A percentile compares a stretch with the other conserved stretches of the same genome.
Evolutionary conservation across 2,888 invertebrate genomes (phyloP).

Genomic region (Oligia strigilis): DNA sequence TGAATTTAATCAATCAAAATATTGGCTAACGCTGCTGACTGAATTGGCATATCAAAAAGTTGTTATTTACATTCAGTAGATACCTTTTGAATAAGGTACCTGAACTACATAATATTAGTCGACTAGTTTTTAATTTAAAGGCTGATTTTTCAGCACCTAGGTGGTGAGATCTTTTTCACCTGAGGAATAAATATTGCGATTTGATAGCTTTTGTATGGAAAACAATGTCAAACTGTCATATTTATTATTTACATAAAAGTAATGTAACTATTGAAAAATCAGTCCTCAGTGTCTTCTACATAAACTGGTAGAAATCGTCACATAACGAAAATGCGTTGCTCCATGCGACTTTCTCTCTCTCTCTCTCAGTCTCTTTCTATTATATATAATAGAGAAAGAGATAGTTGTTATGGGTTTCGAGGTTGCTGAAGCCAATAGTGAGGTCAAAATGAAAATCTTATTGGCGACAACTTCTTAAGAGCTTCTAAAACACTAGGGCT

Average conservation of each 20-base stretch:
- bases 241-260: not conserved
- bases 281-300: not conserved
- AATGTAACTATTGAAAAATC: not conserved
- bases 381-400: no score
- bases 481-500: not conserved
- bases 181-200: no score
- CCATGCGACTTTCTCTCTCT: no score
- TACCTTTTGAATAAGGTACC: no score
- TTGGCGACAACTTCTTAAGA: not conserved
- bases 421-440: not conserved
- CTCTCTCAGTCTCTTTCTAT: no score
- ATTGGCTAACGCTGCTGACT: no score
- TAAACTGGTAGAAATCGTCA: not conserved
- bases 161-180: not conserved
- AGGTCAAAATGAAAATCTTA: not conserved
- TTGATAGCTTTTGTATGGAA: no score
- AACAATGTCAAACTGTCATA: not conserved
- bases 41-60: not conserved
- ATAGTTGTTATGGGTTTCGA: not conserved
- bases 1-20: not conserved
- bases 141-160: not conserved
- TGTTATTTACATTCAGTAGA: not conserved
- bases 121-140: not conserved
- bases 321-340: not conserved
- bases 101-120: no score